These are phyloP conservation scores for Chorisops tibialis DNA, from an alignment of 2,888 invertebrate species.

Conservation along the genomic window DNA sequence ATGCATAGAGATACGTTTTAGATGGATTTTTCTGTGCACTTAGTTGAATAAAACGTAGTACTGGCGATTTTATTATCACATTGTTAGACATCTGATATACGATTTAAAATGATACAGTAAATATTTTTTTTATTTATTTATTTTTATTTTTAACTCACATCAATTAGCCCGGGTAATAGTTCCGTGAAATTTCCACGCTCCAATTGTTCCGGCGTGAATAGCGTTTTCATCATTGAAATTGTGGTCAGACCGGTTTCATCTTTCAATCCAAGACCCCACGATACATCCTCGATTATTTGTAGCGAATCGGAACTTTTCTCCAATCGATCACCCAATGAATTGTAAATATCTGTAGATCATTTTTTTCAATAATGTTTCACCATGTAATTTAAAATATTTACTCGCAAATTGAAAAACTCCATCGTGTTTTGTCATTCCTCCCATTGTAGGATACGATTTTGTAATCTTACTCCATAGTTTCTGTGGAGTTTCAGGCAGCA, in stretches of 20 bases:
- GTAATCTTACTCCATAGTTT: slow-evolving; percentile 35
- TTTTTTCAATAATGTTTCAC: neutral
- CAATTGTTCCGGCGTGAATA: slow-evolving; percentile 46
- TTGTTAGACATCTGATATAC: slow-evolving; percentile 45
- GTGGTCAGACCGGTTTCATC: slow-evolving; percentile 44
- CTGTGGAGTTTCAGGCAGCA: slow-evolving; percentile 38
- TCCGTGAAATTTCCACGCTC: slow-evolving; percentile 49
- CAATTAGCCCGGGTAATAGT: slow-evolving; percentile 53
- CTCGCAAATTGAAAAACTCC: slow-evolving; percentile 52
- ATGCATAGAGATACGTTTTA: slow-evolving; percentile 54
- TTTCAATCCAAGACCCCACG: slow-evolving; percentile 38
- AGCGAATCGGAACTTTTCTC: slow-evolving; percentile 21
- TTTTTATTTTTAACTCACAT: no score
- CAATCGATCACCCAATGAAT: neutral
- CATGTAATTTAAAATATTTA: slow-evolving; percentile 35
- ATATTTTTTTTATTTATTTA: neutral
- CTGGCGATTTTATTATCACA: slow-evolving; percentile 53
- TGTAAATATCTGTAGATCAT: slow-evolving; percentile 1
- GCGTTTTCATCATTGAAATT: slow-evolving; percentile 49
- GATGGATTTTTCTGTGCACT: slow-evolving; percentile 39
- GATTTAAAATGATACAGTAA: no score
- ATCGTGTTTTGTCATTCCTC: slow-evolving; percentile 54
- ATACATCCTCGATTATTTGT: slow-evolving; percentile 27
- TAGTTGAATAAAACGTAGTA: slow-evolving; percentile 46
- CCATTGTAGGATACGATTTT: slow-evolving; percentile 45